Conservation (phyloP, 64 coral and sea anemone genomes). For the Acropora tenuis region DNA sequence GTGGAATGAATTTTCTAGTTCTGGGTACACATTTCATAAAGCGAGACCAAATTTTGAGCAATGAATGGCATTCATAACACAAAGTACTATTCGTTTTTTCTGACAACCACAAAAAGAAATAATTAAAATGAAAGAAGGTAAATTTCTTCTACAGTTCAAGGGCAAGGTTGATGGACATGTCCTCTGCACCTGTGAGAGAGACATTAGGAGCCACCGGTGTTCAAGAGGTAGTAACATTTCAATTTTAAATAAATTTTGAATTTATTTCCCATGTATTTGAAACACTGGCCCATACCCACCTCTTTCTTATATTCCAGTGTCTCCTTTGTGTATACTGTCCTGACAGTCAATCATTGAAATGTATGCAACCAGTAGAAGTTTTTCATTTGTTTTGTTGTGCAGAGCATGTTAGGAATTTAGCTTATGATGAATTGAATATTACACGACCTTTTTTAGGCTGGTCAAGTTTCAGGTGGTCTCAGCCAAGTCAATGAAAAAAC, state of each 20-base stretch:
- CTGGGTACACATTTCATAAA: too few species aligned
- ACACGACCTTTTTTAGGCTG: not conserved
- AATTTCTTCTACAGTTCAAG: constrained; percentile 60
- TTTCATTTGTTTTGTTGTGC: too few species aligned
- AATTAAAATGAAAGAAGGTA: not conserved
- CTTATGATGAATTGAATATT: too few species aligned
- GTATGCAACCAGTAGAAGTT: too few species aligned
- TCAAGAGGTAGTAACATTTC: not conserved
- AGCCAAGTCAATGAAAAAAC: not conserved
- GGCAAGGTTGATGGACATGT: constrained; percentile 61
- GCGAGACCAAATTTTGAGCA: too few species aligned
- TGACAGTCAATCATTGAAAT: too few species aligned
- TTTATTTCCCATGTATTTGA: not conserved
- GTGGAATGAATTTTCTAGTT: too few species aligned
- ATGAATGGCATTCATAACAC: too few species aligned
- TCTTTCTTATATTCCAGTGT: too few species aligned
- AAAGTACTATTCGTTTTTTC: not conserved
- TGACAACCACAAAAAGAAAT: not conserved
- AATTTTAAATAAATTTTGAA: not conserved
- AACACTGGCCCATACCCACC: too few species aligned
- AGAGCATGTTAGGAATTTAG: too few species aligned
- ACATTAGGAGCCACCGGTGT: constrained; percentile 57
- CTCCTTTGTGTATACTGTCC: too few species aligned
- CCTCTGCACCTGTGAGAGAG: constrained; percentile 40
- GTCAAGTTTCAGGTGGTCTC: not conserved